Evolutionary conservation across 2,888 invertebrate genomes (phyloP).

Genomic region (Eilema caniola): DNA sequence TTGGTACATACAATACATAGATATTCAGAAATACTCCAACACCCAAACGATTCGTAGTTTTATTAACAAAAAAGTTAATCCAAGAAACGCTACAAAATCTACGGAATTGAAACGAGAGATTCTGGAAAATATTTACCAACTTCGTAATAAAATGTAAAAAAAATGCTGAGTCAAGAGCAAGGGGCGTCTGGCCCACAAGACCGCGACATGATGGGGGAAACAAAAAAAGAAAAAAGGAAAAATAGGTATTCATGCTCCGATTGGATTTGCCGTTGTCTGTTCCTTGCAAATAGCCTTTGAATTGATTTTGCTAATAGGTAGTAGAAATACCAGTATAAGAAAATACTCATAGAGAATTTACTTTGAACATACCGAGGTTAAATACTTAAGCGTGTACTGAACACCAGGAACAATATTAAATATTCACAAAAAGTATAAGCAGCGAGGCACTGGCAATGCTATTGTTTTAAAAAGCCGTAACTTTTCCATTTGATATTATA

Average conservation of each 20-base stretch:
- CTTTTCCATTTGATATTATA: slow-evolving; percentile 85
- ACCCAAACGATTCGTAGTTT: slow-evolving; percentile 18
- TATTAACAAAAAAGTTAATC: slow-evolving; percentile 32
- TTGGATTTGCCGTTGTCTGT: slow-evolving; percentile 85
- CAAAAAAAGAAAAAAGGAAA: slow-evolving; percentile 74
- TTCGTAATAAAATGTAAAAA: slow-evolving; percentile 81
- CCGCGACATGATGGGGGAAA: slow-evolving; percentile 82
- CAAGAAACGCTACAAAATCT: slow-evolving; percentile 65
- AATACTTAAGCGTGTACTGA: slow-evolving; percentile 54
- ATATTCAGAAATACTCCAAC: neutral
- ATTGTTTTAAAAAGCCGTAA: slow-evolving; percentile 85
- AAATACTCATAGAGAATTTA: neutral
- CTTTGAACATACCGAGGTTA: slow-evolving; percentile 39
- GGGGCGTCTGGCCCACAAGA: slow-evolving; percentile 83
- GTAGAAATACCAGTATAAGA: slow-evolving; percentile 30
- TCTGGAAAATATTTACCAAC: slow-evolving; percentile 84
- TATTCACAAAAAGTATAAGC: slow-evolving; percentile 72
- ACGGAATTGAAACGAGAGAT: slow-evolving; percentile 70
- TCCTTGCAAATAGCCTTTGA: slow-evolving; percentile 84
- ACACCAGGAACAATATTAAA: slow-evolving; percentile 58
- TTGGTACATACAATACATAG: neutral
- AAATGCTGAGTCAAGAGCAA: slow-evolving; percentile 84
- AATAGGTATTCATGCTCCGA: slow-evolving; percentile 79
- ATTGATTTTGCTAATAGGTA: slow-evolving; percentile 81
- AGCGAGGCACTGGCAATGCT: slow-evolving; percentile 66